Evolutionary conservation across 2,888 invertebrate species (phyloP).

Genomic region (Calliopum simillimum): DNA sequence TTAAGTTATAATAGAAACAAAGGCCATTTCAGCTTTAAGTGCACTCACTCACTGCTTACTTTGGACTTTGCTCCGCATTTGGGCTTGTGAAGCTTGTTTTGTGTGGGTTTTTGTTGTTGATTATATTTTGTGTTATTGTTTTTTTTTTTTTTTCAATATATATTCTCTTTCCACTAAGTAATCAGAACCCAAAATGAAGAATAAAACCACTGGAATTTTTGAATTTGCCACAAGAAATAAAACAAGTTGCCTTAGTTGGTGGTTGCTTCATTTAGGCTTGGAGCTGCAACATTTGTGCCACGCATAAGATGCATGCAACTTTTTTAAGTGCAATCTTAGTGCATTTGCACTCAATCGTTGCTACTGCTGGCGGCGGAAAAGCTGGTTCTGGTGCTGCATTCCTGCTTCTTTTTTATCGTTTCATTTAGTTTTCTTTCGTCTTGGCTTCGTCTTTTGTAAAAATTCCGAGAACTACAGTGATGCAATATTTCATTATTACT

Average conservation of each 20-base stretch:
- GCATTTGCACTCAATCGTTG: conserved; percentile 25
- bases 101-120: conserved; percentile 38
- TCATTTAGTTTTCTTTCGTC: background rate
- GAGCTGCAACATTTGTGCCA: conserved; percentile 2
- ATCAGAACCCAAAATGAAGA: conserved; percentile 8
- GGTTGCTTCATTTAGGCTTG: background rate
- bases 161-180: background rate
- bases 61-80: conserved; percentile 36
- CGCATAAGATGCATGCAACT: conserved; percentile 29
- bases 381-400: conserved; percentile 26
- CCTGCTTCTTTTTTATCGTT: conserved; percentile 10
- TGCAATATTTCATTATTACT: conserved; percentile 20
- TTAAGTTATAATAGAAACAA: too few relatives aligned
- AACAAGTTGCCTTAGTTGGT: background rate
- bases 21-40: too few relatives aligned
- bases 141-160: background rate
- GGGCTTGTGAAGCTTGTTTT: conserved; percentile 11
- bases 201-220: conserved; percentile 28
- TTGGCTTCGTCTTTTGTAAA: background rate
- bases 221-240: conserved; percentile 10
- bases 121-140: conserved; percentile 25
- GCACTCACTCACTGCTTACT: too few relatives aligned
- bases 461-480: conserved; percentile 29
- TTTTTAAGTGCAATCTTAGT: conserved; percentile 35
- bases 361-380: conserved; percentile 7